Conservation (phyloP, 2,888 invertebrate species). For the Gastrophysa polygoni region DNA sequence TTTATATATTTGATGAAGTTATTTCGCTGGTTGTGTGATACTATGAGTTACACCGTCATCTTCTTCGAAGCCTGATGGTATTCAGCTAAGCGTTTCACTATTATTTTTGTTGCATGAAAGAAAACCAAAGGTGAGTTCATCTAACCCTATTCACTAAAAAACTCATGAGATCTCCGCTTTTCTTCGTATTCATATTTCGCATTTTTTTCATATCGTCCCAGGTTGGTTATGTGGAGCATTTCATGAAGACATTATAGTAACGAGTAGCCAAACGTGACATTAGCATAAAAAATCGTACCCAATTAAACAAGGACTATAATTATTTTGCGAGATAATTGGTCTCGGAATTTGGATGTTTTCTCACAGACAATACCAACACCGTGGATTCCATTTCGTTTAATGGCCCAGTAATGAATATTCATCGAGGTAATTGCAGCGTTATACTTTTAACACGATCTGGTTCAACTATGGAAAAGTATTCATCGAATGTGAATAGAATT, state of each 20-base stretch:
- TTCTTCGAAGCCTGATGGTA: too few species aligned
- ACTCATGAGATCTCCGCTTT: too few species aligned
- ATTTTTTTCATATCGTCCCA: slow-evolving; percentile 9
- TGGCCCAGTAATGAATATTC: slow-evolving; percentile 40
- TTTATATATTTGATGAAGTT: too few species aligned
- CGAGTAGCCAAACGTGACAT: slow-evolving; percentile 2
- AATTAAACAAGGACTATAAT: slow-evolving; percentile 21
- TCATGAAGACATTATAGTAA: slow-evolving; percentile 6
- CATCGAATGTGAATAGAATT: too few species aligned
- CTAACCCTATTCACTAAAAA: too few species aligned
- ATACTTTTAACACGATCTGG: slow-evolving; percentile 36
- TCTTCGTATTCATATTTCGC: too few species aligned
- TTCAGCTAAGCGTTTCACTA: too few species aligned
- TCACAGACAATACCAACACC: slow-evolving; percentile 37
- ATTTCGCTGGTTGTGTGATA: too few species aligned
- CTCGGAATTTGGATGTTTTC: slow-evolving; percentile 37
- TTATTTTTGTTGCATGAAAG: too few species aligned
- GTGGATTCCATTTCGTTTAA: slow-evolving; percentile 39
- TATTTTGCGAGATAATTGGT: slow-evolving; percentile 19
- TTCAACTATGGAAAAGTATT: slow-evolving; percentile 32
- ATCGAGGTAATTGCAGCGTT: slow-evolving; percentile 39
- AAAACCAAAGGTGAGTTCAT: too few species aligned
- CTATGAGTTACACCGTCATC: too few species aligned
- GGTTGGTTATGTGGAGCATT: not conserved
- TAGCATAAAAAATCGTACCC: slow-evolving; percentile 11